Percentiles rank a stretch among this genome's conserved stretches.
Evolutionary conservation across 2,888 invertebrate genomes (phyloP).

Genomic region (Drosophila macrothrix): DNA sequence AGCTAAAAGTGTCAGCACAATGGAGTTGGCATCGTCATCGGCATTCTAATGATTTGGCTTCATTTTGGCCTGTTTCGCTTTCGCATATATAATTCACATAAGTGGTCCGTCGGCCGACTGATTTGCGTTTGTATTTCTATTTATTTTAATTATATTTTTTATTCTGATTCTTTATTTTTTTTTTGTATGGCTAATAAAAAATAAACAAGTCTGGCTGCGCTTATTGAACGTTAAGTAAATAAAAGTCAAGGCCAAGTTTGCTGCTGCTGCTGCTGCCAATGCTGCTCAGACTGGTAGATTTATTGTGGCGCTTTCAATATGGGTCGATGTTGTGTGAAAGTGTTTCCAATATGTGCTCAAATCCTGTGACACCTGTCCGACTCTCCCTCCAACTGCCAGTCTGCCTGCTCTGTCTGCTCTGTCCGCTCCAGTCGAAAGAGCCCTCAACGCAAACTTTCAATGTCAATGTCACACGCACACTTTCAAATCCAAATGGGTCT

Average conservation of each 20-base stretch:
- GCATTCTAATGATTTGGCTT: conserved; percentile 69
- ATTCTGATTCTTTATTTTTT: conserved; percentile 11
- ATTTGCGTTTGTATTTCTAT: conserved; percentile 40
- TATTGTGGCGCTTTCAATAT: conserved; percentile 46
- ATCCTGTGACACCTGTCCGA: conserved; percentile 22
- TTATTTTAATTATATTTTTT: conserved; percentile 35
- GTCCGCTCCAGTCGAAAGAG: background rate
- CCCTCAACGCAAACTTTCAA: conserved; percentile 48
- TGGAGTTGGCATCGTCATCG: conserved; percentile 26
- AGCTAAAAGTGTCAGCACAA: conserved; percentile 63
- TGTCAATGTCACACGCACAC: conserved; percentile 57
- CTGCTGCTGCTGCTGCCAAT: conserved; percentile 16
- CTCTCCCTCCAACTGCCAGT: conserved; percentile 1
- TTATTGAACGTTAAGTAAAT: conserved; percentile 65
- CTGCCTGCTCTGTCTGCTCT: background rate
- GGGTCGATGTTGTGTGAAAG: conserved; percentile 44
- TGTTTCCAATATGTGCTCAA: conserved; percentile 22
- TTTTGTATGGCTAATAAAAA: conserved; percentile 60
- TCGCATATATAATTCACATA: conserved; percentile 22
- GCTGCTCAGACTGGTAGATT: conserved; percentile 47
- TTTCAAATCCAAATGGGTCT: conserved; percentile 11
- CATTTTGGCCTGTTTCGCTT: conserved; percentile 43
- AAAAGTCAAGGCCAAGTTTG: conserved; percentile 72
- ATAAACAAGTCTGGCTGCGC: conserved; percentile 66
- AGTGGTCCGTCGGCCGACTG: conserved; percentile 43